Evolutionary conservation across 2,888 invertebrate genomes (phyloP).

Genomic region (Dorcus parallelipipedus): DNA sequence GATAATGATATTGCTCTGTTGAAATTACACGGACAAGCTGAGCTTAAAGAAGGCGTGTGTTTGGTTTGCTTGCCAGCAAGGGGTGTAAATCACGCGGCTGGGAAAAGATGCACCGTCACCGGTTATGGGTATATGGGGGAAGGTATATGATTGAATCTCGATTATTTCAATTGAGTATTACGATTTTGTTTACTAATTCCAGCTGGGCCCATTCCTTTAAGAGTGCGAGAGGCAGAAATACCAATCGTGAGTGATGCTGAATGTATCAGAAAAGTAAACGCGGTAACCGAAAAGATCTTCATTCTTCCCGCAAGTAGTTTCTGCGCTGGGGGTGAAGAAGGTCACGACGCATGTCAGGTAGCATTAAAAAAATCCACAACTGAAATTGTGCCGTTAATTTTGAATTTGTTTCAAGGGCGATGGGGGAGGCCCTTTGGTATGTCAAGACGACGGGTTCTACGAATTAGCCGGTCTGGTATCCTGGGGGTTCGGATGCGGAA

Average conservation of each 20-base stretch:
- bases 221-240: constrained; percentile 86
- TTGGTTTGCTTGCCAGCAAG: constrained; percentile 85
- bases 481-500: constrained; percentile 94
- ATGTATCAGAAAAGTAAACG: constrained; percentile 89
- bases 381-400: background rate
- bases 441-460: constrained; percentile 89
- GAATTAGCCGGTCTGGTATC: constrained; percentile 91
- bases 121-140: constrained; percentile 96
- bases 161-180: background rate
- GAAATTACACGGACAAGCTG: constrained; percentile 84
- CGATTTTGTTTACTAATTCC: constrained; percentile 20
- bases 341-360: constrained; percentile 91
- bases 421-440: constrained; percentile 90
- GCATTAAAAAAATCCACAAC: constrained; percentile 16
- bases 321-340: constrained; percentile 90
- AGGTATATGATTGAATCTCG: constrained; percentile 53
- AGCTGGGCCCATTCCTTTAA: constrained; percentile 88
- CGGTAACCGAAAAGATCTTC: constrained; percentile 92
- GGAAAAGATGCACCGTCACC: constrained; percentile 88
- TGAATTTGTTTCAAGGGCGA: constrained; percentile 66
- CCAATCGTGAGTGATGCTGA: constrained; percentile 91
- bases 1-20: constrained; percentile 92
- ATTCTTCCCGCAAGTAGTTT: constrained; percentile 90
- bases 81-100: constrained; percentile 84
- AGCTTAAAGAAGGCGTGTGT: constrained; percentile 80